A percentile compares a stretch with the other conserved stretches of the same genome.
Evolutionary conservation across 2,113 vertebrate species (phyloP).

Genomic region (Tupaia chinensis): DNA sequence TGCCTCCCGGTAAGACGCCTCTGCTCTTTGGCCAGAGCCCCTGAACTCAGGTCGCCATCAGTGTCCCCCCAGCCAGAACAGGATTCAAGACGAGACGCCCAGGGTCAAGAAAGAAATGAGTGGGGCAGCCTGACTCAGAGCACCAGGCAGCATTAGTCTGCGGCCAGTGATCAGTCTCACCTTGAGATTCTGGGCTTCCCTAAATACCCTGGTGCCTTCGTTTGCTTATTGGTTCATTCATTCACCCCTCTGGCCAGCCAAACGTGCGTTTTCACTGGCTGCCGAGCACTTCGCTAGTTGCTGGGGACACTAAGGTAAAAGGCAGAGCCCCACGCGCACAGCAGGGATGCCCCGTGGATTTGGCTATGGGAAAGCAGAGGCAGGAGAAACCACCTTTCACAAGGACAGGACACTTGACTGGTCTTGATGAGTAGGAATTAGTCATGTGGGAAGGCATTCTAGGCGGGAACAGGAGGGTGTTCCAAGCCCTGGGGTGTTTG

Average conservation of each 20-base stretch:
- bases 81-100: not conserved
- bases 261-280: constrained; percentile 38
- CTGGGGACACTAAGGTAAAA: constrained; percentile 14
- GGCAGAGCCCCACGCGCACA: not conserved
- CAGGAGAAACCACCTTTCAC: constrained; percentile 21
- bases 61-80: not conserved
- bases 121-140: not conserved
- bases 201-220: constrained; percentile 6
- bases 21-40: not conserved
- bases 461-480: not conserved
- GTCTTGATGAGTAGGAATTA: constrained; percentile 51
- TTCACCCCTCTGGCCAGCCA: constrained; percentile 29
- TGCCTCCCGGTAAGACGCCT: not conserved
- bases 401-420: not conserved
- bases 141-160: not conserved
- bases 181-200: constrained; percentile 69
- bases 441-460: constrained; percentile 48
- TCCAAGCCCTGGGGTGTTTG: not conserved
- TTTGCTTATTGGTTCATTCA: constrained; percentile 60
- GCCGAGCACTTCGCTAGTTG: not conserved
- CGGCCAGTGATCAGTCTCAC: constrained; percentile 42
- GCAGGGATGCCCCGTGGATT: not conserved
- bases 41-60: not conserved
- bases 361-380: not conserved
- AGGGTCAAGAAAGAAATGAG: not conserved